phyloP scores from a whole-genome alignment of 2,113 vertebrate species.

The Lagopus muta region DNA sequence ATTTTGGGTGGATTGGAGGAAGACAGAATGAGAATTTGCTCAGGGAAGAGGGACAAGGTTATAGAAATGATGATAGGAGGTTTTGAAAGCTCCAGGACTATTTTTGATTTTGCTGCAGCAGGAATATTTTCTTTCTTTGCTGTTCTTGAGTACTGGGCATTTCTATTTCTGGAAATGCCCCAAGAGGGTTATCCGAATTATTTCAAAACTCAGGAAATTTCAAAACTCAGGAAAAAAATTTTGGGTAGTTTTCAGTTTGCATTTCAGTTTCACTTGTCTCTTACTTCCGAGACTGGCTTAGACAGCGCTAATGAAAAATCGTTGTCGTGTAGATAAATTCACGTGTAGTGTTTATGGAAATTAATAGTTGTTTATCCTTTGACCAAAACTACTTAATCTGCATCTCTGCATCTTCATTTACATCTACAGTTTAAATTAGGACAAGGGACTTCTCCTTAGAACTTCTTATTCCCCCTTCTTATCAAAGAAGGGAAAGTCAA shows the following conservation, averaged over 20 bases:
- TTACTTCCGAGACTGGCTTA: neutral
- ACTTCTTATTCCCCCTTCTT: neutral
- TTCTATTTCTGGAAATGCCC: conserved; percentile 57
- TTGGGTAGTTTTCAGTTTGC: conserved; percentile 29
- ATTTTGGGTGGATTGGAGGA: neutral
- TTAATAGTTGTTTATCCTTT: neutral
- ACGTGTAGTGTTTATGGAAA: neutral
- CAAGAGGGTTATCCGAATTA: neutral
- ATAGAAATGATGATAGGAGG: conserved; percentile 9
- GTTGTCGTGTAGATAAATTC: neutral
- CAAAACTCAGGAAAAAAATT: conserved; percentile 27
- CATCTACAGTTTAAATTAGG: neutral
- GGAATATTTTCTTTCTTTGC: conserved; percentile 24
- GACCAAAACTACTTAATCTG: neutral
- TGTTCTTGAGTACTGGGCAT: conserved; percentile 10
- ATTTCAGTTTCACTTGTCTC: conserved; percentile 1
- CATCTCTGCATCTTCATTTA: neutral
- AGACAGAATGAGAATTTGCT: neutral
- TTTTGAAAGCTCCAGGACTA: conserved; percentile 37
- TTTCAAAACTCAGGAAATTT: conserved; percentile 51
- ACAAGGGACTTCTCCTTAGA: neutral
- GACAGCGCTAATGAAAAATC: neutral
- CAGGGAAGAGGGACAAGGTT: conserved; percentile 27
- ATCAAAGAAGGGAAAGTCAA: neutral
- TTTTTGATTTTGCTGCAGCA: conserved; percentile 56